These are phyloP conservation scores for Paracanthobrama guichenoti DNA, from an alignment of 2,113 vertebrate genomes.

Conservation along the genomic window DNA sequence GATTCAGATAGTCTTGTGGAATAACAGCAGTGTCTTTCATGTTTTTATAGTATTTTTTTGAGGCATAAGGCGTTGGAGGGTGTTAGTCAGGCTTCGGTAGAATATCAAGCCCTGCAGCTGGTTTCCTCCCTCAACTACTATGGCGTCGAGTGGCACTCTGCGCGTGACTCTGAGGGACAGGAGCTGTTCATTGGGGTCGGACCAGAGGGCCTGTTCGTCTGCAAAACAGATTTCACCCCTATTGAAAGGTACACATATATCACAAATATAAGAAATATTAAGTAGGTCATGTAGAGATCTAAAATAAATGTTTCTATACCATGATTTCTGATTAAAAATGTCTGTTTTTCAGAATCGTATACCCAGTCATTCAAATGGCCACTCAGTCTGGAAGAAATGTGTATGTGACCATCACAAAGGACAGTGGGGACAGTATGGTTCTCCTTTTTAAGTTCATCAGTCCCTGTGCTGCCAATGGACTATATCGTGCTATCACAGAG, in stretches of 20 bases:
- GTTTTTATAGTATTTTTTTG: constrained; percentile 73
- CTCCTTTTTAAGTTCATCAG: constrained; percentile 86
- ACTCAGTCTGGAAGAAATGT: constrained; percentile 88
- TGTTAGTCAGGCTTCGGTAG: constrained; percentile 77
- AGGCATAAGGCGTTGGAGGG: constrained; percentile 84
- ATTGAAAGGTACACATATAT: constrained; percentile 75
- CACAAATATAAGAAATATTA: not conserved
- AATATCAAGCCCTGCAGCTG: constrained; percentile 83
- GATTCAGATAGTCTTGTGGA: not conserved
- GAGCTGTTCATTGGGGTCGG: constrained; percentile 83
- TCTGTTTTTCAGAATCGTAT: constrained; percentile 73
- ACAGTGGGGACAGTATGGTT: constrained; percentile 80
- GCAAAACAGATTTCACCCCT: constrained; percentile 81
- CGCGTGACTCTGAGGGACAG: constrained; percentile 81
- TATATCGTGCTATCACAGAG: constrained; percentile 86
- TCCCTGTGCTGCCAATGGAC: constrained; percentile 83
- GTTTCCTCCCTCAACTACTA: constrained; percentile 80
- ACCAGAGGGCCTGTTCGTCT: constrained; percentile 83
- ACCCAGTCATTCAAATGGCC: constrained; percentile 86
- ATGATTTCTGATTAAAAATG: not conserved
- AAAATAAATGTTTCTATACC: not conserved
- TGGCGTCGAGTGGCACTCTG: constrained; percentile 83
- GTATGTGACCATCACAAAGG: constrained; percentile 83
- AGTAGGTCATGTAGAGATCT: not conserved
- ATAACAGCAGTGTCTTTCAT: not conserved